Evolutionary conservation across 2,888 invertebrate species (phyloP), one percentile per base, ranked within the genome.

Genomic region (Stenoptilia bipunctidactyla): DNA sequence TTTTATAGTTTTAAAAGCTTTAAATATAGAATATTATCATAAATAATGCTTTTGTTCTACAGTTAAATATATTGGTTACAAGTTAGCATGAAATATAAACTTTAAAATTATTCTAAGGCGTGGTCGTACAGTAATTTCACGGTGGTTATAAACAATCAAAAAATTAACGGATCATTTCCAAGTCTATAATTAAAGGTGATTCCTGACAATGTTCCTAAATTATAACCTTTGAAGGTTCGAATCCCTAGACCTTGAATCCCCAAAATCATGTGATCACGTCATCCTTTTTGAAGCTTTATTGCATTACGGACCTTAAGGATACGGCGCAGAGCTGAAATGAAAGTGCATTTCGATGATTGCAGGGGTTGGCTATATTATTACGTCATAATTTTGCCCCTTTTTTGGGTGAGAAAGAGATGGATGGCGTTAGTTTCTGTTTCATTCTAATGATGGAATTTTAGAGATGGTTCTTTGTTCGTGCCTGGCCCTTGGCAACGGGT

Each of bases 321-420:
- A n/a, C n/a, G 30, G 34, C 2, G 46, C 56, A 64, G 49, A 45
- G 54, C 45, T 37, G 35, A 52, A 20, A 27, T 33, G 40, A 40
- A 43, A 43, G 45, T 58, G 58, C 59, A 58, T 48, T 50, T 40
- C 13, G 36, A 36, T 40, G 41, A 44, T 49, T 45, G 56, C 56
- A 62, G 58, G 71, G 70, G 66, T 66, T 58, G 51, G 52, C 48
- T 52, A 50, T 62, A 61, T 62, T 57, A 66, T 72, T 71, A 71
- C 75, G 71, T 76, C 74, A 77, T 70, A 61, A 68, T 64, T 66
- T 60, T 64, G 62, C 30, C 64, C 74, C 68, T 65, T 59, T 58
- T 62, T 62, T 50, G 49, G 49, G 46, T 46, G 56, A 58, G 43
- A 44, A 57, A 49, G 58, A 57, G 30, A 30, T 20, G 30, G 6